Base-by-base conservation (phyloP, 2,888 invertebrate genomes). In the Artemia sinica region DNA sequence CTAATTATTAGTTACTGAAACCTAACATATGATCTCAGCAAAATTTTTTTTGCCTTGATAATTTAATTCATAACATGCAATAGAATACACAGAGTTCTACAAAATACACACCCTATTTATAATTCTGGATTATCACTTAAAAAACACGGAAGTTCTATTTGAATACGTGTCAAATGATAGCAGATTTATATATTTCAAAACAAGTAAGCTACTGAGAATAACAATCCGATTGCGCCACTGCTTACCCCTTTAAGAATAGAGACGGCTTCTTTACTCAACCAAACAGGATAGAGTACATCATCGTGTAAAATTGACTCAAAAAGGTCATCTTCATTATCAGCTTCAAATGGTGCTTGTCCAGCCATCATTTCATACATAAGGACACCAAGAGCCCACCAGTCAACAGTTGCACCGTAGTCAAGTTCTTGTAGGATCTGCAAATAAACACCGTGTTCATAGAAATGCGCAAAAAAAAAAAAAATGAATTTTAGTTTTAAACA, bases 351-450 rank as follows among this genome's bases (percentile, higher is more conserved):
- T 71, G 97, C 97, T 80, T 98, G 97, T 0, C 97, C 96, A 1
- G 95, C 96, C 91, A 96, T 89, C 96, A 97, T 97, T 84, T 97
- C 96, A 80, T 97, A 97, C 90, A 96, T 90, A 66, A 96, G 84
- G 71, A 97, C 96, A 68, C 96, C 97, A 73, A 97, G 82, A 72
- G 96, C 96, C 96, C 96, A 97, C 91, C 91, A 91, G 80, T 91
- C 91, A 71, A 91, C 91, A 72, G 88, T 88, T 50, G 89, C 87
- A 0, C 90, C 90, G 77, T 91, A 91, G 76, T 95, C 90, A 75
- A 91, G 82, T 80, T 94, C 94, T 79, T 93, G 91, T 70, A 94
- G 83, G 77, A 94, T 94, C 85, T 83, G 73, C 18, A 58, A 58
- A 58, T 14, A 28, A 28, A 28, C 28, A 28, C 28, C 28, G 28